Conservation (phyloP, 2,888 invertebrate genomes). For the Ectemnius cavifrons region DNA sequence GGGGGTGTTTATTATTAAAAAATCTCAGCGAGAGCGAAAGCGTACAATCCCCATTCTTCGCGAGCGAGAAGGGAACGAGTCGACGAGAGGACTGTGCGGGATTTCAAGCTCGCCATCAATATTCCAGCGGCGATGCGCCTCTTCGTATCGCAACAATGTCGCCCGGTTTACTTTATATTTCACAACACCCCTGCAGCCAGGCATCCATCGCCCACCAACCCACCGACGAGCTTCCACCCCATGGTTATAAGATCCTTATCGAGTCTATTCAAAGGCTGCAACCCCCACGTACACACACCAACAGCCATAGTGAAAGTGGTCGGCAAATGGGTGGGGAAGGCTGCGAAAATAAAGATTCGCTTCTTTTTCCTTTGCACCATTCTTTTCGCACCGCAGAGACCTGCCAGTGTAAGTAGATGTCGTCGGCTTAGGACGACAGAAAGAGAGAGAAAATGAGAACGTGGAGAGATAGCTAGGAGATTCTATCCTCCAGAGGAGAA, state of each 20-base stretch:
- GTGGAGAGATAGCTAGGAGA: conserved; percentile 6
- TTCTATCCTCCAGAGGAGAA: conserved; percentile 4
- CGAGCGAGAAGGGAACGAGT: conserved; percentile 13
- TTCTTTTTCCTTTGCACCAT: conserved; percentile 31
- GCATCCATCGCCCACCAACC: conserved; percentile 17
- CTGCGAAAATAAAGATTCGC: conserved; percentile 68
- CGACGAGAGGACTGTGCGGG: conserved; percentile 4
- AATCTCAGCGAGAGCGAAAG: conserved; percentile 15
- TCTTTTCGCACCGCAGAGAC: neutral
- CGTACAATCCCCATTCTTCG: conserved; percentile 41
- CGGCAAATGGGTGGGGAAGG: conserved; percentile 35
- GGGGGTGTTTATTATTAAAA: conserved; percentile 51
- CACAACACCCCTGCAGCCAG: conserved; percentile 63
- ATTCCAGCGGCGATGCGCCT: conserved; percentile 61
- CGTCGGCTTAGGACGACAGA: too few relatives aligned
- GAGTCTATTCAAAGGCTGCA: conserved; percentile 59
- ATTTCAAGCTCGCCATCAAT: conserved; percentile 58
- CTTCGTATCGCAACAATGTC: conserved; percentile 63
- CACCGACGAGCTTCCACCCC: conserved; percentile 5
- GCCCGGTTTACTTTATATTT: conserved; percentile 71
- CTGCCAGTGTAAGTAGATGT: too few relatives aligned
- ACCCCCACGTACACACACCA: too few relatives aligned
- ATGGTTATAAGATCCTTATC: conserved; percentile 68
- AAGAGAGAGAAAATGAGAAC: neutral
- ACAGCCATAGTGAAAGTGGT: too few relatives aligned